Evolutionary conservation across 2,888 invertebrate genomes (phyloP), one percentile per base, ranked within the genome.

Genomic region (Caenorhabditis parvicauda): DNA sequence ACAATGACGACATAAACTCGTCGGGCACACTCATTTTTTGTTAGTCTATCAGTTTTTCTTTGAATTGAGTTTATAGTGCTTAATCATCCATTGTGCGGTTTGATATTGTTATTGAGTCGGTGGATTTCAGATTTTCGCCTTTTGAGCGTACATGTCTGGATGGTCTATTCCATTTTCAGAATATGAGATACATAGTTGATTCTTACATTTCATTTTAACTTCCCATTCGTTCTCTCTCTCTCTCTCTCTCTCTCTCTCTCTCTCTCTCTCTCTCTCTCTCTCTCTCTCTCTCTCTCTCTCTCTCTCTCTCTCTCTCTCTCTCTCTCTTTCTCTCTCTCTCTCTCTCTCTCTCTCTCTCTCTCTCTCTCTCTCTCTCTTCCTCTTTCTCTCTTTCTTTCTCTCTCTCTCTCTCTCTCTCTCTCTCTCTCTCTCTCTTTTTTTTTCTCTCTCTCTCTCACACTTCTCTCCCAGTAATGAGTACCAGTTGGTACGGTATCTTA

Each of bases 191-290:
- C 12, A 46, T 29, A 53, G 53, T 46, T 38, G 39, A 25, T 17
- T 19, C 38, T 17, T 5, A 44, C 14, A 43, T 29, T 29, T 28
- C 35, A 35, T 52, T n/a, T 0, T 21, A 22, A 22, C 7, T 14
- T 39, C 14, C 41, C 47, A 5, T 35, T 28, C 17, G 22, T n/a
- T 49, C 24, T 5, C 14, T 7, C 24, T 48, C 39, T 25, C 19
- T 49, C 17, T 4, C 3, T 7, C n/a, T 19, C 5, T 27, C 5
- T 37, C 25, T 42, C 41, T 54, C 39, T 47, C 22, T 46, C 46
- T 47, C 46, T 45, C 54, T 54, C 35, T 41, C 47, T 44, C 54
- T 54, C 47, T 38, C 47, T 22, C 42, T 45, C 38, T 38, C 29
- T 21, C 22, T 43, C 27, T 37, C 44, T 21, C 38, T 17, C 19